A percentile compares a stretch with the other conserved stretches of the same genome.
phyloP scores from a whole-genome alignment of 1,140 invertebrate species.

The Triops longicaudatus region DNA sequence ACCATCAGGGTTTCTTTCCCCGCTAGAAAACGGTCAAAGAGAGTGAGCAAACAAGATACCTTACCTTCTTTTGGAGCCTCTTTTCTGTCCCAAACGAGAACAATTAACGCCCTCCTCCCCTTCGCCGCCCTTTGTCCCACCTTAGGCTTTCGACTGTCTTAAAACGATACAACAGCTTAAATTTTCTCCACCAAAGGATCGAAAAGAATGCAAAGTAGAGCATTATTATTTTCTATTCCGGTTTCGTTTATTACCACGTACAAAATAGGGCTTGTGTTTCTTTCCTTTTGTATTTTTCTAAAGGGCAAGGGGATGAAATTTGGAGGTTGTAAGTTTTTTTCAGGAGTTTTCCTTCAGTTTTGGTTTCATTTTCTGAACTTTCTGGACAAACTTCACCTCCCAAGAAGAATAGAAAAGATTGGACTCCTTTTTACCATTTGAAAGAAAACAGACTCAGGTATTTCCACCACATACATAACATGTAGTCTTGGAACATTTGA shows the following conservation, averaged over 20 bases:
- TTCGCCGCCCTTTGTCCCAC: too few species aligned
- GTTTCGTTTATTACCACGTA: conserved; percentile 5
- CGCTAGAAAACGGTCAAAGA: background rate
- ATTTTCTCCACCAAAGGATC: background rate
- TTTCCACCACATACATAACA: background rate
- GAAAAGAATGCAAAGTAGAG: background rate
- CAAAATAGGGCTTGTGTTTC: conserved; percentile 9
- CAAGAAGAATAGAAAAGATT: background rate
- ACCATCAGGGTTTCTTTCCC: background rate
- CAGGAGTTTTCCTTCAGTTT: background rate
- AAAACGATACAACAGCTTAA: too few species aligned
- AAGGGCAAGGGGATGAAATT: background rate
- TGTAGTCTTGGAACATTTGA: background rate
- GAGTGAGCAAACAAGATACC: background rate
- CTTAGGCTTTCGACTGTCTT: too few species aligned
- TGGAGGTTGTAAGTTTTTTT: background rate
- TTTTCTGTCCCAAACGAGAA: background rate
- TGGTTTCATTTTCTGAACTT: too few species aligned
- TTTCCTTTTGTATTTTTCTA: background rate
- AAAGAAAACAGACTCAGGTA: background rate
- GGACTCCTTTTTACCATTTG: background rate
- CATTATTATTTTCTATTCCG: conserved; percentile 1
- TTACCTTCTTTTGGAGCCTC: background rate
- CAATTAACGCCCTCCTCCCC: background rate
- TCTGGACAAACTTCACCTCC: background rate